Percentiles rank a stretch among this genome's conserved stretches.
Conservation (phyloP, 2,113 vertebrate genomes). For the Isichthys henryi region DNA sequence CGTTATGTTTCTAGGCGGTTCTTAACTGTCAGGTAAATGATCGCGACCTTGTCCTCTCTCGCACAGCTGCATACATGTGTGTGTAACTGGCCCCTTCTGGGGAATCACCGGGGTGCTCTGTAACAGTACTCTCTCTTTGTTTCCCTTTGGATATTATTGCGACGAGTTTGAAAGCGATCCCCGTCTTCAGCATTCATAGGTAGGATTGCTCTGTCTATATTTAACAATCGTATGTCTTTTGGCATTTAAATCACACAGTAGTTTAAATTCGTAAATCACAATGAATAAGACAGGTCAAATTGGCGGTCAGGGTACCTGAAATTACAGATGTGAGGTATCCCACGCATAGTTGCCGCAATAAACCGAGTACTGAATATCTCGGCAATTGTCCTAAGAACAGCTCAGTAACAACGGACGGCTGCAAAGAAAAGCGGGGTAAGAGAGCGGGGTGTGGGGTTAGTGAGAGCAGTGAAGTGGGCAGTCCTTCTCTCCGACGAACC, state of each 20-base stretch:
- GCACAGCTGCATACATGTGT: background rate
- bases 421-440: conserved; percentile 9
- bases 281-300: background rate
- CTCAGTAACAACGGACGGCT: background rate
- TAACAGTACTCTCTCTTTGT: background rate
- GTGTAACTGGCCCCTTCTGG: background rate
- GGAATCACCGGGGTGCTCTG: background rate
- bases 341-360: background rate
- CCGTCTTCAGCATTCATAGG: background rate
- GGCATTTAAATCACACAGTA: background rate
- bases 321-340: background rate
- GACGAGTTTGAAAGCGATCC: background rate
- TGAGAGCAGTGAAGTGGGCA: conserved; percentile 39
- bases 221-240: background rate
- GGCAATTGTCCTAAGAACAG: conserved; percentile 1
- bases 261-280: background rate
- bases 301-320: background rate
- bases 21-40: background rate
- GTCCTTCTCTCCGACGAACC: conserved; percentile 51
- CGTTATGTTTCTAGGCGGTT: background rate
- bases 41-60: background rate
- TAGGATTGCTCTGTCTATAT: background rate
- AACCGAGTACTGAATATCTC: background rate
- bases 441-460: conserved; percentile 15
- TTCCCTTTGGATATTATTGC: background rate